A percentile compares a stretch with the other conserved stretches of the same genome.
Evolutionary conservation across 1,140 invertebrate species (phyloP).

Genomic region (Oncopeltus fasciatus): DNA sequence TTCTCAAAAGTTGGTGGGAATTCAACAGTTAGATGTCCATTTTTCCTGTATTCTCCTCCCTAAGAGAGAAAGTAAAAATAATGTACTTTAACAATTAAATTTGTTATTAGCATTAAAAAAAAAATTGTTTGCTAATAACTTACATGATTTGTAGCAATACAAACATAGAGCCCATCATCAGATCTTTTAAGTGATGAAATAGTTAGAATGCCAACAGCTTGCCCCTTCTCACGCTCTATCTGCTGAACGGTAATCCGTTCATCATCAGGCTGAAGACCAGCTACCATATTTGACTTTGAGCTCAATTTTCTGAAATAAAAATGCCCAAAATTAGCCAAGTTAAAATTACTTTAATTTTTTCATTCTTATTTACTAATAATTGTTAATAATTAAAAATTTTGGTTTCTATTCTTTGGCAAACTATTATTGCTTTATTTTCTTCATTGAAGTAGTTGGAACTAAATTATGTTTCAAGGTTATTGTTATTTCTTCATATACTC

Average conservation of each 20-base stretch:
- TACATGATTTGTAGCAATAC: slow-evolving; percentile 58
- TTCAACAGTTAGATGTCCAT: slow-evolving; percentile 70
- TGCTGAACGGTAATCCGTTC: slow-evolving; percentile 41
- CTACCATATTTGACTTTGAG: slow-evolving; percentile 30
- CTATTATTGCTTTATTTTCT: no score
- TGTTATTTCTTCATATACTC: no score
- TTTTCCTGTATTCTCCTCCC: slow-evolving; percentile 53
- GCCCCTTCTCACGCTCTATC: slow-evolving; percentile 38
- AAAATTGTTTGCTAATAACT: not conserved
- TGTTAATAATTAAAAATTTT: no score
- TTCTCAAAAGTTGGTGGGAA: slow-evolving; percentile 57
- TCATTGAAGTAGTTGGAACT: no score
- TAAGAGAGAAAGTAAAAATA: slow-evolving; percentile 20
- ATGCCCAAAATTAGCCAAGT: no score
- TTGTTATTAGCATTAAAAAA: not conserved
- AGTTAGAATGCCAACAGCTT: slow-evolving; percentile 45
- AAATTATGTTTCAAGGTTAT: no score
- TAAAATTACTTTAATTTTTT: no score
- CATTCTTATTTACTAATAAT: no score
- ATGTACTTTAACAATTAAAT: no score
- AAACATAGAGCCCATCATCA: slow-evolving; percentile 81
- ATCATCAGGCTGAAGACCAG: slow-evolving; percentile 44
- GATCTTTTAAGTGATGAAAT: slow-evolving; percentile 44
- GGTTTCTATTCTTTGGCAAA: no score
- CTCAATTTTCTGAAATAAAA: slow-evolving; percentile 24